Evolutionary conservation across 1,140 invertebrate species (phyloP), one percentile per base, ranked within the genome.

Genomic region (Parapsyche elsis): DNA sequence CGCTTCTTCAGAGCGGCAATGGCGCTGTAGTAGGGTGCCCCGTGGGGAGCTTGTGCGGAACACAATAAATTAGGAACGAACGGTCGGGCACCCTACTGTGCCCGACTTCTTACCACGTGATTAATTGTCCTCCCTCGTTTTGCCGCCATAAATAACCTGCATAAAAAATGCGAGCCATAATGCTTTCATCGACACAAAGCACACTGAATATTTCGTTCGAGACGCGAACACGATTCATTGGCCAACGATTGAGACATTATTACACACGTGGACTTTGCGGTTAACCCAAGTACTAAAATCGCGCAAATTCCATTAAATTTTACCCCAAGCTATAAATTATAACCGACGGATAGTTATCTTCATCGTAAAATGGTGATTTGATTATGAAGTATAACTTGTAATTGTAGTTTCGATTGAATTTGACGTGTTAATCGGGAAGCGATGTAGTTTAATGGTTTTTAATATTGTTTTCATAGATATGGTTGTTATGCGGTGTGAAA

Each of bases 171-270:
- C 64, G 78, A 80, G 46, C 76, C 81, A 82, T 80, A 82, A 82
- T 78, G 79, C 79, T 80, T 80, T 82, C 81, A 76, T 82, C 81
- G 81, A 73, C 79, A 80, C 81, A 82, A 82, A 77, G 59, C 73
- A 23, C 7, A 9, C 49, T 71, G 70, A 71, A 71, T 26, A 71
- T 71, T 71, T 71, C 23, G 64, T 24, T 24, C 64, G 64, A 67
- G 64, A 21, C 5, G 21, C 23, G 23, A n/a, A 16, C 24, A 19
- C 24, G 24, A 12, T 12, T 12, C 24, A 24, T 24, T 12, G 24
- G 64, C 24, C 23, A 19, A 26, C 1, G 23, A 14, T 67, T 67
- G 24, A 38, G 30, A 38, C 30, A 38, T 38, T 38, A 38, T 38
- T 38, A 38, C 30, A 7, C 30, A 7, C 30, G 7, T 38, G 30